Evolutionary conservation across 1,140 invertebrate genomes (phyloP).

Genomic region (Hypsibius dujardini): DNA sequence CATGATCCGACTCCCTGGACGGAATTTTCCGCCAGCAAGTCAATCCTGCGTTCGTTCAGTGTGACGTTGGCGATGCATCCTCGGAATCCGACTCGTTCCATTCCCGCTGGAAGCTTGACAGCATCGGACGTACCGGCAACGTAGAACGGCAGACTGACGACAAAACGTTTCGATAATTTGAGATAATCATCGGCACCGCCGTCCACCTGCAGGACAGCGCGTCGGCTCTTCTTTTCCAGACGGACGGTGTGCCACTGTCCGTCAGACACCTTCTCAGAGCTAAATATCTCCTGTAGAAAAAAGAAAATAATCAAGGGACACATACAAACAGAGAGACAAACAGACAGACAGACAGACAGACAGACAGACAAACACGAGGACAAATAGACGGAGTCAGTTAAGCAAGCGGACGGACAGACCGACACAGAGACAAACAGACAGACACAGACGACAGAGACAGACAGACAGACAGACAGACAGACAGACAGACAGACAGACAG

Average conservation of each 20-base stretch:
- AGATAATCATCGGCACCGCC: not conserved
- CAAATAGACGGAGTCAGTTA: too few relatives aligned
- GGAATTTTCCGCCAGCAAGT: not conserved
- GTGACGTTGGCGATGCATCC: not conserved
- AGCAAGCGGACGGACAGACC: too few relatives aligned
- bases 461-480: not conserved
- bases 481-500: not conserved
- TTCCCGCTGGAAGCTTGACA: not conserved
- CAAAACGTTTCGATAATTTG: not conserved
- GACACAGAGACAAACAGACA: too few relatives aligned
- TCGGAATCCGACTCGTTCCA: not conserved
- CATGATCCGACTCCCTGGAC: not conserved
- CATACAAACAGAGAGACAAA: not conserved
- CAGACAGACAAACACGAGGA: too few relatives aligned
- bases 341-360: too few relatives aligned
- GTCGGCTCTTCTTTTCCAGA: not conserved
- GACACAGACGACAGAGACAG: too few relatives aligned
- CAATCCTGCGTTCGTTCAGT: not conserved
- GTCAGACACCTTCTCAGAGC: not conserved
- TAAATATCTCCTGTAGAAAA: not conserved
- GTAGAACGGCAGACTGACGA: conserved; percentile 14
- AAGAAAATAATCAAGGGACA: not conserved
- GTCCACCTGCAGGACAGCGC: not conserved
- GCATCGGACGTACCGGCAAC: not conserved
- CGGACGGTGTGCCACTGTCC: conserved; percentile 7